phyloP scores from a whole-genome alignment of 2,888 invertebrate genomes.

The Lochmaea capreae region DNA sequence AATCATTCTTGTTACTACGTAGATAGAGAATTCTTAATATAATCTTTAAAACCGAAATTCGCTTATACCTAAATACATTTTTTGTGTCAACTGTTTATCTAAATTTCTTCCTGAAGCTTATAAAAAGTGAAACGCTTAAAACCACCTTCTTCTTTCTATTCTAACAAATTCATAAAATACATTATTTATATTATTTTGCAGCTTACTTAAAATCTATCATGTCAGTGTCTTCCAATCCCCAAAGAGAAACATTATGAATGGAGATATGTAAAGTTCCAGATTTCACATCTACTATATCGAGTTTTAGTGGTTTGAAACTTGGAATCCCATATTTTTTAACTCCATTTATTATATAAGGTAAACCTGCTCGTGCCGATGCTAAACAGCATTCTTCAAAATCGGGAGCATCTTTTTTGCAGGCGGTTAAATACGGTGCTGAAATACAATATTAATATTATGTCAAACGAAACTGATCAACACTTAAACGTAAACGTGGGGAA shows the following conservation, averaged over 20 bases:
- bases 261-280: slow-evolving; percentile 47
- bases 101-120: no score
- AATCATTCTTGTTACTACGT: no score
- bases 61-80: no score
- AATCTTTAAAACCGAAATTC: no score
- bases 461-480: no score
- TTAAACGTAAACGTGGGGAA: no score
- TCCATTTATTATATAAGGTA: slow-evolving; percentile 36
- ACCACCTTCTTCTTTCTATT: no score
- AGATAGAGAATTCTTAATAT: no score
- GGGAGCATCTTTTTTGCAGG: slow-evolving; percentile 34
- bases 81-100: no score
- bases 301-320: slow-evolving; percentile 50
- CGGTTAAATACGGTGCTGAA: slow-evolving; percentile 36
- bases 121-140: no score
- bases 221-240: slow-evolving; percentile 48
- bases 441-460: background rate
- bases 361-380: slow-evolving; percentile 21
- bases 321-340: slow-evolving; percentile 54
- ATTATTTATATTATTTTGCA: background rate
- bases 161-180: no score
- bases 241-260: slow-evolving; percentile 44
- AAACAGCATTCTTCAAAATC: slow-evolving; percentile 31
- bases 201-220: slow-evolving; percentile 48
- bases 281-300: slow-evolving; percentile 47